Evolutionary conservation across 2,888 invertebrate genomes (phyloP).

Genomic region (Hydropsyche betteni): DNA sequence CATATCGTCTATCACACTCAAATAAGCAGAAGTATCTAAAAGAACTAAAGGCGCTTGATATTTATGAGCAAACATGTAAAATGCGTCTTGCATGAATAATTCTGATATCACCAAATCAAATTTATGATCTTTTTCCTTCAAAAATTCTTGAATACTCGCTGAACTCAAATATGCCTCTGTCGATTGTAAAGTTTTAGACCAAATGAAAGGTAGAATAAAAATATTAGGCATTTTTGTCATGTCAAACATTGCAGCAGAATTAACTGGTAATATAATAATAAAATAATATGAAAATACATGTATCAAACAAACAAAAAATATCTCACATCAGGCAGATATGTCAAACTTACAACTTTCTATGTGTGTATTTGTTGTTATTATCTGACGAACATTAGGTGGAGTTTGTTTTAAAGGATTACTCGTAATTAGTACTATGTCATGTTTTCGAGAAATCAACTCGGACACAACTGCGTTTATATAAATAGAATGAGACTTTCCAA

Average conservation of each 20-base stretch:
- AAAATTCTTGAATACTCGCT: conserved; percentile 53
- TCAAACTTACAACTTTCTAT: conserved; percentile 16
- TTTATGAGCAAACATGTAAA: conserved; percentile 61
- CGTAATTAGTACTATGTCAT: conserved; percentile 65
- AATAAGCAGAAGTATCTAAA: conserved; percentile 18
- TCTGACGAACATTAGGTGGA: conserved; percentile 60
- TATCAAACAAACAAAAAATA: not conserved
- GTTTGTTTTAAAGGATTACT: conserved; percentile 57
- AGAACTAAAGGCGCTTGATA: conserved; percentile 60
- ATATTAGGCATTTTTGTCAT: not conserved
- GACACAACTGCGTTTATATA: conserved; percentile 62
- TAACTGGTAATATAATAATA: not conserved
- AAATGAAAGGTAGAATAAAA: not conserved
- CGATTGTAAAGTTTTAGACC: not conserved
- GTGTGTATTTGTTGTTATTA: conserved; percentile 56
- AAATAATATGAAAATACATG: not conserved
- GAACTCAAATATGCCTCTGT: not conserved
- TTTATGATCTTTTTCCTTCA: conserved; percentile 56
- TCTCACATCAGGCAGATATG: not conserved
- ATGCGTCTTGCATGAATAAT: conserved; percentile 64
- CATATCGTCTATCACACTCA: not conserved
- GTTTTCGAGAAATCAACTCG: conserved; percentile 64
- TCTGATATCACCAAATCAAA: conserved; percentile 65
- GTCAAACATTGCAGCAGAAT: not conserved
- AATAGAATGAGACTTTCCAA: conserved; percentile 63